phyloP scores from a whole-genome alignment of 2,888 invertebrate genomes.

The Chrysodeixis includens region DNA sequence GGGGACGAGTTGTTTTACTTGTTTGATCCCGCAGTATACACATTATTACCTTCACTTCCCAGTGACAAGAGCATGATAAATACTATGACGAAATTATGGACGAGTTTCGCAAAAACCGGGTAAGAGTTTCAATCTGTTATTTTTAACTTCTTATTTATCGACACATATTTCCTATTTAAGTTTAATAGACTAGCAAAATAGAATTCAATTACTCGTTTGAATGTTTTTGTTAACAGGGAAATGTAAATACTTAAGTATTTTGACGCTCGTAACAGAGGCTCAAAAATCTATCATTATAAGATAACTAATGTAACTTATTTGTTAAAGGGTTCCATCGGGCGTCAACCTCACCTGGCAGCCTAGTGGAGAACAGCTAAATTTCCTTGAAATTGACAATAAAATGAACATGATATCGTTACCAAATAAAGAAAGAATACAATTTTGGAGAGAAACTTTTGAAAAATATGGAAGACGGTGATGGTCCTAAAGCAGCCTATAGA shows the following conservation, averaged over 20 bases:
- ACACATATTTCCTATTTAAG: not conserved
- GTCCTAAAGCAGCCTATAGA: too few species aligned
- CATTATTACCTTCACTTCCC: slow-evolving; percentile 30
- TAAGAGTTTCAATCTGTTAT: too few species aligned
- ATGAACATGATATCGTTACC: slow-evolving; percentile 45
- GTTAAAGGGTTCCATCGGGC: slow-evolving; percentile 46
- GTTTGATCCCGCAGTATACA: slow-evolving; percentile 52
- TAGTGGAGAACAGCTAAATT: slow-evolving; percentile 37
- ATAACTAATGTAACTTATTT: not conserved
- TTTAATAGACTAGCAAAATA: too few species aligned
- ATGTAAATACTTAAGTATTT: too few species aligned
- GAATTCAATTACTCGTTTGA: too few species aligned
- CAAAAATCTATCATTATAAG: too few species aligned
- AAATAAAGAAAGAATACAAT: slow-evolving; percentile 46
- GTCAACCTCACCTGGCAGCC: slow-evolving; percentile 31
- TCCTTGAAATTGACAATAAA: slow-evolving; percentile 43
- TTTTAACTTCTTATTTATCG: too few species aligned
- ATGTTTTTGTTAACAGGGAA: too few species aligned
- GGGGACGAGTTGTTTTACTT: slow-evolving; percentile 63
- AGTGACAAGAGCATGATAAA: slow-evolving; percentile 54
- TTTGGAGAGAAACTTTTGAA: slow-evolving; percentile 48
- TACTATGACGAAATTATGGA: slow-evolving; percentile 61
- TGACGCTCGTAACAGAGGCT: too few species aligned
- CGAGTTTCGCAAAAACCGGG: slow-evolving; percentile 66
- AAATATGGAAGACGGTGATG: slow-evolving; percentile 32